Conservation (phyloP, 2,797 vertebrate species). For the Mastacembelus armatus region DNA sequence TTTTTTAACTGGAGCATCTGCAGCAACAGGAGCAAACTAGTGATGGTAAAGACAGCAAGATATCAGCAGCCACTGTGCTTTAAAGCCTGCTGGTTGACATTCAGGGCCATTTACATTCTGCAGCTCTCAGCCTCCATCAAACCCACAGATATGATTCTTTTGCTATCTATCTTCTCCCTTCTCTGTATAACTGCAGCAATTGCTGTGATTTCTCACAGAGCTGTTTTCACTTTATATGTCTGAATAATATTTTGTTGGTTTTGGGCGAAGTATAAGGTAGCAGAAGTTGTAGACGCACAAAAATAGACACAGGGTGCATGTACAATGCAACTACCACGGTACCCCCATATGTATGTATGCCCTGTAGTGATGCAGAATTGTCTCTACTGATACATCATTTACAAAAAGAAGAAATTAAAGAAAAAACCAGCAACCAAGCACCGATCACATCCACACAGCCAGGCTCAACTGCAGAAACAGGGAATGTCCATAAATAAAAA, state of each 20-base stretch:
- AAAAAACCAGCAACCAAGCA: slow-evolving; percentile 25
- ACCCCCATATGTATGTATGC: slow-evolving; percentile 50
- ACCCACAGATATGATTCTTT: slow-evolving; percentile 28
- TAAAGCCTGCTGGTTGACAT: slow-evolving; percentile 53
- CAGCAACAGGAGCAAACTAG: slow-evolving; percentile 7
- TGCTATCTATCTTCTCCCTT: slow-evolving; percentile 28
- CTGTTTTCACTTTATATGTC: slow-evolving; percentile 50
- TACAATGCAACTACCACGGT: slow-evolving; percentile 32
- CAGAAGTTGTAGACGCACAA: slow-evolving; percentile 27
- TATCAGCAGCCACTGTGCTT: slow-evolving; percentile 32
- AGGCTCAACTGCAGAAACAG: slow-evolving; percentile 41
- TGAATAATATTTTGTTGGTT: slow-evolving; percentile 42
- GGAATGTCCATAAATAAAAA: slow-evolving; percentile 58
- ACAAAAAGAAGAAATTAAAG: slow-evolving; percentile 21
- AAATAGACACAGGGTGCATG: slow-evolving; percentile 21
- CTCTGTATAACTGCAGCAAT: slow-evolving; percentile 29
- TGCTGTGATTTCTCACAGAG: slow-evolving; percentile 58
- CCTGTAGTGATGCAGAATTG: slow-evolving; percentile 50
- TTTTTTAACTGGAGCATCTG: slow-evolving; percentile 7
- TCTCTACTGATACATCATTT: slow-evolving; percentile 49
- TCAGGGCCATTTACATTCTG: slow-evolving; percentile 57
- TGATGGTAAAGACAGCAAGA: slow-evolving; percentile 26
- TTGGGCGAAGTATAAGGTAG: slow-evolving; percentile 41
- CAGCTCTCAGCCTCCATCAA: slow-evolving; percentile 46
- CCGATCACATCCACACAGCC: slow-evolving; percentile 24